A percentile compares a stretch with the other conserved stretches of the same genome.
Conservation (phyloP, 2,113 vertebrate genomes). For the Serilophus lunatus region DNA sequence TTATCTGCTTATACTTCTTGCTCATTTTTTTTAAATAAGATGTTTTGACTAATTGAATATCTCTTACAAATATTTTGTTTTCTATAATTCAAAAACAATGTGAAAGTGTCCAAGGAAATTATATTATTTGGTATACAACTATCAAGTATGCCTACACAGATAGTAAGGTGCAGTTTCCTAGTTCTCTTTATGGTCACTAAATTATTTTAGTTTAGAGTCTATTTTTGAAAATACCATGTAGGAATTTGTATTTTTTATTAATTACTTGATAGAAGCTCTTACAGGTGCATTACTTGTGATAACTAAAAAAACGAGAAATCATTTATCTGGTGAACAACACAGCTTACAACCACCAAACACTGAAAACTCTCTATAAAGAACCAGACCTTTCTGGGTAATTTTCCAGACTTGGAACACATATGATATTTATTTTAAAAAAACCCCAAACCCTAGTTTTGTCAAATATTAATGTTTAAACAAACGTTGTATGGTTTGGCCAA, state of each 20-base stretch:
- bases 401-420: neutral
- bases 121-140: neutral
- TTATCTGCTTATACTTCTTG: neutral
- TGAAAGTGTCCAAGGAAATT: neutral
- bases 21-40: neutral
- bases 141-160: neutral
- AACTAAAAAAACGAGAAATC: neutral
- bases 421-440: neutral
- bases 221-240: neutral
- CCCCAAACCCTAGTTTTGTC: neutral
- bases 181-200: neutral
- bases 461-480: neutral
- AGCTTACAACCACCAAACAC: rapidly evolving
- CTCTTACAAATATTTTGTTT: neutral
- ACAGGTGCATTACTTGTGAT: neutral
- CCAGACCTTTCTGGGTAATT: neutral
- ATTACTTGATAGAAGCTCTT: neutral
- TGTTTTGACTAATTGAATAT: neutral
- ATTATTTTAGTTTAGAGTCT: neutral
- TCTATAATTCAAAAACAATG: neutral
- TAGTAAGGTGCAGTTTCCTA: neutral
- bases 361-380: neutral
- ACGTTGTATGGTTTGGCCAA: neutral
- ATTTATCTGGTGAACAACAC: neutral
- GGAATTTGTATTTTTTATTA: neutral